phyloP scores from a whole-genome alignment of 2,113 vertebrate genomes.

The Eidolon helvum region DNA sequence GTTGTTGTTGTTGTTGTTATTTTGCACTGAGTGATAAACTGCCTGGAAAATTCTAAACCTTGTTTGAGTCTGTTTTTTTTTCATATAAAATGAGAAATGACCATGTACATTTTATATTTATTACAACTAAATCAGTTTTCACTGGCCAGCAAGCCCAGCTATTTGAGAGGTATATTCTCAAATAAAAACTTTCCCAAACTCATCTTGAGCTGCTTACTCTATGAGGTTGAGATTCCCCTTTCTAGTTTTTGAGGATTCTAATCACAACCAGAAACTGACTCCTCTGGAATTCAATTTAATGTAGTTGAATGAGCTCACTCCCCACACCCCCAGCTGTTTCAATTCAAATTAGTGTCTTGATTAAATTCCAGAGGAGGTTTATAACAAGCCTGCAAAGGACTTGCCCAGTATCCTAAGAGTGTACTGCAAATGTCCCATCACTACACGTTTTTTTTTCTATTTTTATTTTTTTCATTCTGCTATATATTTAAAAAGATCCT shows the following conservation, averaged over 20 bases:
- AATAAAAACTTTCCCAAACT: constrained; percentile 26
- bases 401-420: neutral
- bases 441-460: neutral
- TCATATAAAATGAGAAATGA: constrained; percentile 45
- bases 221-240: neutral
- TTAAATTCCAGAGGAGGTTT: constrained; percentile 43
- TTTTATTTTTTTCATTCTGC: constrained; percentile 1
- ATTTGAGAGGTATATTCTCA: neutral
- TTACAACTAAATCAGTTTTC: constrained; percentile 38
- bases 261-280: neutral
- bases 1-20: no score
- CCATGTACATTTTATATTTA: neutral
- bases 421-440: neutral
- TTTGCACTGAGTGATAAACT: neutral
- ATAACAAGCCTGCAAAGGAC: neutral
- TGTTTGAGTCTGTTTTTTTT: constrained; percentile 32
- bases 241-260: constrained; percentile 29
- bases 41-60: constrained; percentile 30
- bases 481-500: neutral
- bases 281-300: constrained; percentile 38
- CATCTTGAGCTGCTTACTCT: neutral
- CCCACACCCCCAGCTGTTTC: neutral
- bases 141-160: neutral
- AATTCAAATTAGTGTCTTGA: constrained; percentile 55
- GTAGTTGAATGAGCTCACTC: neutral